Evolutionary conservation across 2,113 vertebrate genomes (phyloP), one percentile per base, ranked within the genome.

Genomic region (Bagarius yarrelli): DNA sequence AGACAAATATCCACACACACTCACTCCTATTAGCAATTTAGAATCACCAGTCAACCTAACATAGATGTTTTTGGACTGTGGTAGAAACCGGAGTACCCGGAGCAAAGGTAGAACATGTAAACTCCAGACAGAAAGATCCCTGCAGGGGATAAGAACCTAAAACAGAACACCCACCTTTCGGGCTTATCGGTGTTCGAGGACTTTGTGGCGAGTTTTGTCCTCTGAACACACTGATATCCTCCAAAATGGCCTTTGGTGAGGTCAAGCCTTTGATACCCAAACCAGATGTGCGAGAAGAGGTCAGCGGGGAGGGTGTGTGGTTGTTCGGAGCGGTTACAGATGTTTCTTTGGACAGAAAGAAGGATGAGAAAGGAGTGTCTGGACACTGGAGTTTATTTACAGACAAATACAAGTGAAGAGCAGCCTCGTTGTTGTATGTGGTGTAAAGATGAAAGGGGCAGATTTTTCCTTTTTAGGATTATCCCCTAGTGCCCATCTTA

Each of bases 291-390:
- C 64, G 79, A 83, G 83, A 70, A 40, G 83, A 84, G 59, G 34
- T 12, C 0, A 13, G 66, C 30, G 83, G 23, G 0, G 66, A 36
- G 55, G 70, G 23, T 53, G 85, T 69, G 27, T 52, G 80, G 0
- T 0, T 34, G 56, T 78, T 85, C 18, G 50, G 64, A 44, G 70
- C 32, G 8, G 78, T 30, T 3, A 27, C 73, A 50, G 91, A 84
- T 30, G 85, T 89, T 86, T 93, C 91, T 83, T 89, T 88, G 87
- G 36, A 52, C 9, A 73, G 23, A 66, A 32, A 64, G 30, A 40
- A 21, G 27, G 44, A 71, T 21, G 79, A 44, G 18, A 19, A 64
- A 47, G 8, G 52, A 60, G 25, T 32, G 13, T 76, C 36, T 77
- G 57, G 16, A 25, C 6, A 8, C 32, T 18, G 59, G 60, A 53